These are phyloP conservation scores for Antigone vipio DNA, from an alignment of 2,113 vertebrate species.

Conservation along the genomic window DNA sequence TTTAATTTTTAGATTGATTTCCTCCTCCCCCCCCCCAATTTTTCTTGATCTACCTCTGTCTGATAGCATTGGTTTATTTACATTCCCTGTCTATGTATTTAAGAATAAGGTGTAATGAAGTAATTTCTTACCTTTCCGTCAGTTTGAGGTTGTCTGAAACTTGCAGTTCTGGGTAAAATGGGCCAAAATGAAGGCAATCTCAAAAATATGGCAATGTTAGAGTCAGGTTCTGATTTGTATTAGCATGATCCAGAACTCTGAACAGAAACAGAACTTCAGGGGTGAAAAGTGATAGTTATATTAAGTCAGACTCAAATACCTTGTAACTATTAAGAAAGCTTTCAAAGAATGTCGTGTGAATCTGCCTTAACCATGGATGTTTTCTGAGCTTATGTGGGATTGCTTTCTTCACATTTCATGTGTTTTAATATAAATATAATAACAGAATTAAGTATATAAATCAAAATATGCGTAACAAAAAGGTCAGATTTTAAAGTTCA, in stretches of 20 bases:
- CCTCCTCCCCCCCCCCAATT: fast-evolving
- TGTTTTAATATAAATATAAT: neutral
- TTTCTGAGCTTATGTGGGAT: neutral
- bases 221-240: neutral
- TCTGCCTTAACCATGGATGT: neutral
- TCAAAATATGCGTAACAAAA: neutral
- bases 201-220: neutral
- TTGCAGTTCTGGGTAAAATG: neutral
- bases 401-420: neutral
- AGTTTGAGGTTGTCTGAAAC: neutral
- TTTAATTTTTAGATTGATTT: neutral
- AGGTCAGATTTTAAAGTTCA: neutral
- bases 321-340: neutral
- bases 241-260: neutral
- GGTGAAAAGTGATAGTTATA: neutral
- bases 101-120: neutral
- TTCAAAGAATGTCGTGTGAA: neutral
- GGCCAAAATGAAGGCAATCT: neutral
- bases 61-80: neutral
- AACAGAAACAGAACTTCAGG: neutral
- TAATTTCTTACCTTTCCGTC: neutral
- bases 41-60: neutral
- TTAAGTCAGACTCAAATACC: neutral
- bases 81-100: neutral
- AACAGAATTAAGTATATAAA: neutral